A percentile compares a stretch with the other conserved stretches of the same genome.
Evolutionary conservation across 2,888 invertebrate species (phyloP).

Genomic region (Acanthopleura granulata): DNA sequence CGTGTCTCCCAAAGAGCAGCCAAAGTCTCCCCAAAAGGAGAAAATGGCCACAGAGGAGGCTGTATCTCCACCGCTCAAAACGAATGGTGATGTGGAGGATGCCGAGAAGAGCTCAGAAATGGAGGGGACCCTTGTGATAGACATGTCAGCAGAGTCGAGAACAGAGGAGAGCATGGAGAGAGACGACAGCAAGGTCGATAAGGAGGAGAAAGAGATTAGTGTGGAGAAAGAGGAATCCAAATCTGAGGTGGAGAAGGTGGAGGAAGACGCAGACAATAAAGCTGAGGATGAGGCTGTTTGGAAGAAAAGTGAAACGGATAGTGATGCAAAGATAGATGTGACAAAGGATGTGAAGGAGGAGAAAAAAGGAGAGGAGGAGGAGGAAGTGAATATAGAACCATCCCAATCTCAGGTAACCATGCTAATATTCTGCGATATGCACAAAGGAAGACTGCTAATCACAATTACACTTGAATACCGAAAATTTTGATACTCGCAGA

Average conservation of each 20-base stretch:
- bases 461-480: no score
- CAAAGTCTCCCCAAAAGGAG: no score
- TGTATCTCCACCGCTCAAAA: not conserved
- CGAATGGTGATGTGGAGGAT: not conserved
- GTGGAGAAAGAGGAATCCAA: conserved; percentile 16
- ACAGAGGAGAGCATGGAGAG: conserved; percentile 2
- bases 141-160: not conserved
- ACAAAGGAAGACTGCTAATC: no score
- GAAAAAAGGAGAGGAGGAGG: conserved; percentile 24
- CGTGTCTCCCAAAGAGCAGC: no score
- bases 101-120: not conserved
- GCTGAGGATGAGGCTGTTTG: conserved; percentile 24
- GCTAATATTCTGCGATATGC: no score
- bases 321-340: conserved; percentile 17
- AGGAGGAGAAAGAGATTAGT: not conserved
- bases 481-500: no score
- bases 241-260: conserved; percentile 29
- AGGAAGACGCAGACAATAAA: conserved; percentile 26
- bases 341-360: conserved; percentile 23
- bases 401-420: no score
- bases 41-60: not conserved
- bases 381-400: conserved; percentile 18
- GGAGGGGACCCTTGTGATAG: not conserved
- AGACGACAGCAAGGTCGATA: not conserved
- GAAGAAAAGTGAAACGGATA: not conserved